Evolutionary conservation across 2,888 invertebrate genomes (phyloP).

Genomic region (Scaptodrosophila latifasciaeformis): DNA sequence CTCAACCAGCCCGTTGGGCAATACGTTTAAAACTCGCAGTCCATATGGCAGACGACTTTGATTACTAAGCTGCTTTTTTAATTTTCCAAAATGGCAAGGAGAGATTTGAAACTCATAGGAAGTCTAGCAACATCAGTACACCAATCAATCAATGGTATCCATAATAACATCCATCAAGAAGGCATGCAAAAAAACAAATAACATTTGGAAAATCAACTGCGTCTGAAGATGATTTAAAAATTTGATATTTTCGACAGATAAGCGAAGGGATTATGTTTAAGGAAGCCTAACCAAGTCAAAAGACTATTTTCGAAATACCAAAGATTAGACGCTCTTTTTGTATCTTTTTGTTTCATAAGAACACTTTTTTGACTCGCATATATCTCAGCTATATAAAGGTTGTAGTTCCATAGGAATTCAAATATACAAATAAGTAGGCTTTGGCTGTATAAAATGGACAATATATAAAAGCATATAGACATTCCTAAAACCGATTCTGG

Average conservation of each 20-base stretch:
- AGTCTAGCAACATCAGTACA: conserved; percentile 18
- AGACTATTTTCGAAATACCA: no score
- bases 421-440: conserved; percentile 9
- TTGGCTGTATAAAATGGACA: no score
- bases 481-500: no score
- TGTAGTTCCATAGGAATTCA: no score
- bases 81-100: conserved; percentile 52
- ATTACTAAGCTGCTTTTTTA: conserved; percentile 60
- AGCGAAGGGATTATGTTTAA: conserved; percentile 49
- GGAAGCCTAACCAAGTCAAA: no score
- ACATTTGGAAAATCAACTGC: conserved; percentile 60
- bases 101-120: conserved; percentile 45
- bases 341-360: no score
- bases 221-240: conserved; percentile 52
- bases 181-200: conserved; percentile 56
- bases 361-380: no score
- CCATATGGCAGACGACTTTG: conserved; percentile 41
- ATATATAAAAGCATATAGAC: no score
- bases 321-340: no score
- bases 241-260: conserved; percentile 63
- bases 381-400: no score
- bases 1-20: conserved; percentile 28
- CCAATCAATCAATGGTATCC: conserved; percentile 47
- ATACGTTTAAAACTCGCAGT: conserved; percentile 13
- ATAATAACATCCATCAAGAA: conserved; percentile 61